Percentiles rank a stretch among this genome's conserved stretches.
phyloP scores from a whole-genome alignment of 2,888 invertebrate species.

The Amphipoea lucens region DNA sequence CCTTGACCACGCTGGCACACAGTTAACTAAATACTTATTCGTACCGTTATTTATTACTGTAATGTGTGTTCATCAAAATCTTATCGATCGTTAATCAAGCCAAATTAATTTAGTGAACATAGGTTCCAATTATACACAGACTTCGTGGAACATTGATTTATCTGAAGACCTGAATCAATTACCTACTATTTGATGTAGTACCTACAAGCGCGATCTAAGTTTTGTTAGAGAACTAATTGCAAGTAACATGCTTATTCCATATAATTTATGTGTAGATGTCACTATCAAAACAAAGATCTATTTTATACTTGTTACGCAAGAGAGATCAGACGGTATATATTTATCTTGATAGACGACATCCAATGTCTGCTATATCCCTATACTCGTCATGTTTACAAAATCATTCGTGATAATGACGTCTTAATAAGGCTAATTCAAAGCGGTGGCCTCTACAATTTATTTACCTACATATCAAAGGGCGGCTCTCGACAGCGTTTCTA shows the following conservation, averaged over 20 bases:
- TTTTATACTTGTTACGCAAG: not conserved
- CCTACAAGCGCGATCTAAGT: not conserved
- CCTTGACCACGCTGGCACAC: slow-evolving; percentile 66
- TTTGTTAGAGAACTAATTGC: not conserved
- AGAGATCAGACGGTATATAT: not conserved
- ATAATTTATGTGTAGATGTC: not conserved
- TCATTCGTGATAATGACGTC: slow-evolving; percentile 28
- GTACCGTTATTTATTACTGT: slow-evolving; percentile 19
- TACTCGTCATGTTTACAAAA: slow-evolving; percentile 21
- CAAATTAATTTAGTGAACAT: slow-evolving; percentile 1
- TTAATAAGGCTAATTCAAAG: slow-evolving; percentile 46
- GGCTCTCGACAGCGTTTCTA: slow-evolving; percentile 71
- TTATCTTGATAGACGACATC: not conserved
- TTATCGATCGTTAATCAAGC: slow-evolving; percentile 8
- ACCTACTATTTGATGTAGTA: not conserved
- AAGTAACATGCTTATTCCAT: not conserved
- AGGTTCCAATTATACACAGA: not conserved
- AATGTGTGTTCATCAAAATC: slow-evolving; percentile 4
- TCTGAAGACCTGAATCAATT: not conserved
- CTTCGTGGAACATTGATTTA: not conserved
- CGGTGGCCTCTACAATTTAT: slow-evolving; percentile 43
- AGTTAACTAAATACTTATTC: slow-evolving; percentile 32
- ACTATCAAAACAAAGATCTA: not conserved
- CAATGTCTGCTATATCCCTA: too few species aligned
- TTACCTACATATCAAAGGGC: slow-evolving; percentile 70